A percentile compares a stretch with the other conserved stretches of the same genome.
Conservation (phyloP, 92 coral and sea anemone species). For the Porites divaricata region DNA sequence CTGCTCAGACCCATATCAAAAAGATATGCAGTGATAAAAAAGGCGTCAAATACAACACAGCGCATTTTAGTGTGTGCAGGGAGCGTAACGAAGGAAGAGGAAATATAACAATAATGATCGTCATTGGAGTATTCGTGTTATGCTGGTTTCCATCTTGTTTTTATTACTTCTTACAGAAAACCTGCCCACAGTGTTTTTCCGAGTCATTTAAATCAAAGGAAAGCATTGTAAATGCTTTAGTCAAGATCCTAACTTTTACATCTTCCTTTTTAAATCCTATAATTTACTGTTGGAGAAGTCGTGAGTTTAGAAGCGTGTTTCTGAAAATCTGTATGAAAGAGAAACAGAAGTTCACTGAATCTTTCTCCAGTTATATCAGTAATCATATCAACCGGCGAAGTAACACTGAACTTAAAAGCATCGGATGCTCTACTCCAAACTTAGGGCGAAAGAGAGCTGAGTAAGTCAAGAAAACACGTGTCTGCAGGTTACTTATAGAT, state of each 20-base stretch:
- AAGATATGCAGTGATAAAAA: constrained; percentile 51
- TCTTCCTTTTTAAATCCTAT: constrained; percentile 92
- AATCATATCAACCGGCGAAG: background rate
- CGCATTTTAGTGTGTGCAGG: constrained; percentile 17
- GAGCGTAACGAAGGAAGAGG: constrained; percentile 76
- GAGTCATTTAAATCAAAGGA: constrained; percentile 55
- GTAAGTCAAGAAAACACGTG: background rate
- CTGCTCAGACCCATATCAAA: constrained; percentile 70
- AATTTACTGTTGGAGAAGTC: constrained; percentile 95
- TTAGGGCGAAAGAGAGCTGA: background rate
- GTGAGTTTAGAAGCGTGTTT: constrained; percentile 85
- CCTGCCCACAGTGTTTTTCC: constrained; percentile 73
- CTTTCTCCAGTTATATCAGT: constrained; percentile 3
- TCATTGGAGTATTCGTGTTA: constrained; percentile 84
- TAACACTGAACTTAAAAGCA: constrained; percentile 1
- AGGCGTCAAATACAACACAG: constrained; percentile 10
- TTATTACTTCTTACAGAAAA: constrained; percentile 83
- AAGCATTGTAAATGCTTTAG: constrained; percentile 83
- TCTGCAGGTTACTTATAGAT: background rate
- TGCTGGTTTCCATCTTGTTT: constrained; percentile 97
- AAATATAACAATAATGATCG: constrained; percentile 84
- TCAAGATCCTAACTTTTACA: constrained; percentile 84
- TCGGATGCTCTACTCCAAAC: background rate
- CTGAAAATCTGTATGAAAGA: constrained; percentile 46
- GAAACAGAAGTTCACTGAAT: constrained; percentile 28